Evolutionary conservation across 2,113 vertebrate species (phyloP), one percentile per base, ranked within the genome.

Genomic region (Pedetes capensis): DNA sequence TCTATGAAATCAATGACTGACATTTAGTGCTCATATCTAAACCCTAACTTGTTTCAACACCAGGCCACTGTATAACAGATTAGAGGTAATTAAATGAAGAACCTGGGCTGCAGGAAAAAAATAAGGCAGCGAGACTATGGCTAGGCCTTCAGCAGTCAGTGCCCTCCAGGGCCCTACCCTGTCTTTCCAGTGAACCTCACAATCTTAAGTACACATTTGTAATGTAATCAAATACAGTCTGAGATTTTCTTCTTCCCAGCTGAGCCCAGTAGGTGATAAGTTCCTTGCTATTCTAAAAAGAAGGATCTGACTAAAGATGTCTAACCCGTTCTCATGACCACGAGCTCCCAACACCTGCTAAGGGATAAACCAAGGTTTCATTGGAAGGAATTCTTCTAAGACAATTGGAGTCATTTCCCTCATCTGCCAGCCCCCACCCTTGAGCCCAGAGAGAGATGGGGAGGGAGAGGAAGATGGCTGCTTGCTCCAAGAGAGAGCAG

Each of bases 141-240:
- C 68, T 64, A 29, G 6, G 22, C 5, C 74, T 57, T 91, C 34
- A 80, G 22, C 0, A 55, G 22, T 14, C 22, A 9, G 8, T 4
- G 12, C 22, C 27, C 61, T 17, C 8, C 17, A 4, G 25, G 53
- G 6, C 14, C 5, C 37, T 5, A 2, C 8, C 2, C 8, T 18
- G 3, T 18, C 5, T 34, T 1, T 5, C 17, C 4, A 27, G 68
- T 6, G 14, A 32, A 16, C 14, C 25, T 8, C 42, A 63, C 6
- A 71, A 37, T 12, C 10, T 83, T 37, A 59, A 44, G 1, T 49
- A 8, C 25, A 51, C 51, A 61, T 34, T 66, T 0, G 1, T 32
- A n/a, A 39, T 22, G 18, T 6, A 16, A 34, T 27, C 1, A 32
- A 74, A 25, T 9, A 10, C 16, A 66, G 27, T 42, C 2, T 29